phyloP scores from a whole-genome alignment of 92 coral and sea anemone species.

The Phenganax marumi region DNA sequence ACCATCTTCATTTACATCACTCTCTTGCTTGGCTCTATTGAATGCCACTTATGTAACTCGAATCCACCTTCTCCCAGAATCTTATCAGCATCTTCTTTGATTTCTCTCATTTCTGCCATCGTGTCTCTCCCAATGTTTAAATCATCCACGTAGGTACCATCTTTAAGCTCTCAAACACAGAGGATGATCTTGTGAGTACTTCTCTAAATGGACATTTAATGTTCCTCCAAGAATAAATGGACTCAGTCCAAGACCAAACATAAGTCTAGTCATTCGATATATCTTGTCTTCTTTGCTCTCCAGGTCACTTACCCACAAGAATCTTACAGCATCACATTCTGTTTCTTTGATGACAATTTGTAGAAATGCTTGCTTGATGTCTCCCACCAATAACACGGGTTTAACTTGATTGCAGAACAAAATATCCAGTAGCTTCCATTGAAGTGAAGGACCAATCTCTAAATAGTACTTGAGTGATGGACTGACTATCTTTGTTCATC shows the following conservation, averaged over 20 bases:
- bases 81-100: conserved; percentile 38
- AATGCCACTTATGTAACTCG: conserved; percentile 61
- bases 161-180: conserved; percentile 31
- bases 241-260: conserved; percentile 7
- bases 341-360: neutral
- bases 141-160: conserved; percentile 53
- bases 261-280: conserved; percentile 16
- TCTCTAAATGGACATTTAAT: conserved; percentile 7
- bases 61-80: conserved; percentile 44
- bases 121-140: conserved; percentile 46
- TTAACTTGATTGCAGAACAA: neutral
- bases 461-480: neutral
- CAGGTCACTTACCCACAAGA: conserved; percentile 9
- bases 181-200: conserved; percentile 11
- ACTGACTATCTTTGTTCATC: neutral
- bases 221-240: conserved; percentile 28
- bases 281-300: neutral
- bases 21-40: conserved; percentile 36
- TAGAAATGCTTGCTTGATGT: conserved; percentile 3
- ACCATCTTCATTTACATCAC: conserved; percentile 13
- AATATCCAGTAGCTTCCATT: neutral
- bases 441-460: conserved; percentile 20
- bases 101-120: conserved; percentile 13
- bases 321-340: neutral
- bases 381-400: neutral